phyloP scores from a whole-genome alignment of 2,888 invertebrate species.

The Tillus elongatus region DNA sequence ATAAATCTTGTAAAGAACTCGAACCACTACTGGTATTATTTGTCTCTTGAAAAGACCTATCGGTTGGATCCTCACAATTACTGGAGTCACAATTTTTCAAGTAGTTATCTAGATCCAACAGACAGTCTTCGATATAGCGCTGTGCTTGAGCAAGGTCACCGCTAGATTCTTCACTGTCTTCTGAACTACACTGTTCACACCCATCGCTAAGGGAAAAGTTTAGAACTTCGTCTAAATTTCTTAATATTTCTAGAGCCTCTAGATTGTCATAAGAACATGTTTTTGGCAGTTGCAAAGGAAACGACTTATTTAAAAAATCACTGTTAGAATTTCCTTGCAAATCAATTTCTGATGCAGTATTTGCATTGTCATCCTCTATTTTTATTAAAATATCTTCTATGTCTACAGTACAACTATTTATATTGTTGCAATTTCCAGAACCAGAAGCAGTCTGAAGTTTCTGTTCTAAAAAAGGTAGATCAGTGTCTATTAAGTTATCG shows the following conservation, averaged over 20 bases:
- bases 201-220: no score
- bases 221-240: constrained; percentile 51
- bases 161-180: no score
- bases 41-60: constrained; percentile 13
- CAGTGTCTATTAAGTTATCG: constrained; percentile 36
- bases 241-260: constrained; percentile 47
- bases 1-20: constrained; percentile 17
- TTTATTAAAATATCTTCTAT: constrained; percentile 38
- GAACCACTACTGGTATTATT: constrained; percentile 16
- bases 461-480: constrained; percentile 35
- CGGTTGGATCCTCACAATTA: constrained; percentile 17
- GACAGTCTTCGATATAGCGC: constrained; percentile 41
- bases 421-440: constrained; percentile 9
- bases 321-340: no score
- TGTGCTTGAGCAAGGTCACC: no score
- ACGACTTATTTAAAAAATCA: no score
- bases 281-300: constrained; percentile 13
- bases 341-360: no score
- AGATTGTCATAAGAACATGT: constrained; percentile 22
- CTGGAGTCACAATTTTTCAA: constrained; percentile 41
- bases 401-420: constrained; percentile 28
- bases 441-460: constrained; percentile 31
- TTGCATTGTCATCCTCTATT: constrained; percentile 31
- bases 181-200: no score
- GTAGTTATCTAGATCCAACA: constrained; percentile 48